Base-by-base conservation (phyloP, 2,797 vertebrate species). In the Cygnus olor region DNA sequence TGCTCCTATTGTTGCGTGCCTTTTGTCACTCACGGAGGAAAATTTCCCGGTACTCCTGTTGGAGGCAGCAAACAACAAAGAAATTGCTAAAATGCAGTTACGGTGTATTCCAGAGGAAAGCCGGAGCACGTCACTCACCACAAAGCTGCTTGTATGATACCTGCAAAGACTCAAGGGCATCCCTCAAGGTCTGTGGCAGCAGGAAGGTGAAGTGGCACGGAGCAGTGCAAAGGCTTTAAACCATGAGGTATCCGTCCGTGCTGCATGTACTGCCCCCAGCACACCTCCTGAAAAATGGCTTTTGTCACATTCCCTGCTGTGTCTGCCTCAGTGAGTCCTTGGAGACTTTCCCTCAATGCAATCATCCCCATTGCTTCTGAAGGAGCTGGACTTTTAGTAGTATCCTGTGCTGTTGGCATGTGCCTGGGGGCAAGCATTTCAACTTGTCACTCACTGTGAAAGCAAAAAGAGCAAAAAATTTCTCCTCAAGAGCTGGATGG, bases 21-120 rank as follows among this genome's bases (percentile, higher is more conserved):
- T 93, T 78, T 61, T 57, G 60, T 44, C 53, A 53, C 21, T 8
- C 34, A 14, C 0, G 4, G 64, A 45, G 91, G 80, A 84, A 88
- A 90, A 93, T 96, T 96, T 95, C 92, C 77, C 79, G 14, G 34
- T 34, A 49, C 92, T 95, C 97, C 97, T 97, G 97, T 81, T 96
- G 98, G 97, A 97, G 98, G 97, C 98, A 98, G 97, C 97, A 98
- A 93, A 97, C 93, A 91, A 93, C 96, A 84, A 88, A 96, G 85
- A 97, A 97, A 94, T 66, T 42, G 21, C 74, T 86, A 38, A 70
- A 73, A 64, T 0, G 18, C 69, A 34, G 54, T 1, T 27, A 10
- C 27, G n/a, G 30, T 2, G 9, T 45, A 5, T 40, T 21, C 60
- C 18, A 40, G 56, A 73, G 68, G 65, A 78, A 88, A 90, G 58